Conservation (phyloP, 2,797 vertebrate genomes). For the Cheirogaleus major region DNA sequence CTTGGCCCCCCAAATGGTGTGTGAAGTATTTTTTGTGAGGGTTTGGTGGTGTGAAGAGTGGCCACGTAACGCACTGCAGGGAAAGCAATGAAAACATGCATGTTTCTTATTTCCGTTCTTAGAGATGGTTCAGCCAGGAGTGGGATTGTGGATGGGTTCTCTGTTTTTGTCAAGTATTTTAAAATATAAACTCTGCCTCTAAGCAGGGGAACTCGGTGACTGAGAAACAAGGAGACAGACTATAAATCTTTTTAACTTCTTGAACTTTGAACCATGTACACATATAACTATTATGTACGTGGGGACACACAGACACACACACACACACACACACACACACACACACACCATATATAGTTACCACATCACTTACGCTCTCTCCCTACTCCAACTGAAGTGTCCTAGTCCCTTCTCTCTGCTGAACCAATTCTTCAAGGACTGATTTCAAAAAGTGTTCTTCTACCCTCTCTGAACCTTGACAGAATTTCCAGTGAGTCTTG, state of each 20-base stretch:
- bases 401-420: not conserved
- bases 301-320: not conserved
- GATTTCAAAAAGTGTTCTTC: conserved; percentile 5
- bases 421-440: not conserved
- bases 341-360: not conserved
- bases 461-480: not conserved
- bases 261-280: not conserved
- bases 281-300: not conserved
- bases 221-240: not conserved
- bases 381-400: not conserved
- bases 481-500: not conserved
- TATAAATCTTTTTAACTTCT: not conserved
- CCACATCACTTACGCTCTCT: not conserved
- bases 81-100: not conserved
- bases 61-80: not conserved
- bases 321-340: not conserved
- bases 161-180: not conserved
- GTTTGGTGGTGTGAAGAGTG: not conserved
- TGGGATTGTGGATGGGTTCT: too few relatives aligned
- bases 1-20: not conserved
- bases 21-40: not conserved
- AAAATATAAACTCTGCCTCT: not conserved
- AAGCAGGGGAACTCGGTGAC: not conserved
- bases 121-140: not conserved
- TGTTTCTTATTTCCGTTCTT: not conserved